Evolutionary conservation across 2,113 vertebrate genomes (phyloP).

Genomic region (Camarhynchus parvulus): DNA sequence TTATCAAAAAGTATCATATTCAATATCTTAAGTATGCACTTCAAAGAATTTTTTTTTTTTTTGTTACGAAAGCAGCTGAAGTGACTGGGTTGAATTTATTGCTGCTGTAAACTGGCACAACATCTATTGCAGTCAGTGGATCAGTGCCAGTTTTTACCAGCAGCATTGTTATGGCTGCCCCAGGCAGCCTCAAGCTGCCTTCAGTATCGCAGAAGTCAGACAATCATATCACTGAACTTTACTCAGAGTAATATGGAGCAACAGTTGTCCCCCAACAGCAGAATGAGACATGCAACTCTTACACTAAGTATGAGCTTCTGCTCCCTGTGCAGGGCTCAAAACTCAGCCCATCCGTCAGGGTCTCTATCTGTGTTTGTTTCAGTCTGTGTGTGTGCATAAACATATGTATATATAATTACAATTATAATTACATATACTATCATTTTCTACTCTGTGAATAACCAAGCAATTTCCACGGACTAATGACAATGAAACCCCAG

Average conservation of each 20-base stretch:
- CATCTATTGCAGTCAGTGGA: background rate
- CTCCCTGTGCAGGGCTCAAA: background rate
- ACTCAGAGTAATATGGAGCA: background rate
- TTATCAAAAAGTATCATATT: background rate
- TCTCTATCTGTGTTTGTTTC: background rate
- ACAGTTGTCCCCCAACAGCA: background rate
- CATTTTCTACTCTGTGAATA: conserved; percentile 15
- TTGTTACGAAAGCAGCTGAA: background rate
- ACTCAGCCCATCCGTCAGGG: background rate
- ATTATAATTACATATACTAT: conserved; percentile 16
- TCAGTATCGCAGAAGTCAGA: background rate
- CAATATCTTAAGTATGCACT: background rate
- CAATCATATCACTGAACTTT: background rate
- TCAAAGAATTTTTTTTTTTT: background rate
- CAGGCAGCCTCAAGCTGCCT: background rate
- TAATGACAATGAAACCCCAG: conserved; percentile 2
- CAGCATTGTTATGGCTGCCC: background rate
- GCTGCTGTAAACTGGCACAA: background rate
- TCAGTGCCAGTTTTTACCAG: background rate
- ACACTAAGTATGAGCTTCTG: background rate
- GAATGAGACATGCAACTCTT: background rate
- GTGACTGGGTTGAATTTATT: background rate
- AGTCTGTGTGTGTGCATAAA: background rate
- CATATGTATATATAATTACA: background rate
- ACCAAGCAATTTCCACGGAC: conserved; percentile 1